Evolutionary conservation across 2,113 vertebrate species (phyloP), one percentile per base, ranked within the genome.

Genomic region (Etheostoma cragini): DNA sequence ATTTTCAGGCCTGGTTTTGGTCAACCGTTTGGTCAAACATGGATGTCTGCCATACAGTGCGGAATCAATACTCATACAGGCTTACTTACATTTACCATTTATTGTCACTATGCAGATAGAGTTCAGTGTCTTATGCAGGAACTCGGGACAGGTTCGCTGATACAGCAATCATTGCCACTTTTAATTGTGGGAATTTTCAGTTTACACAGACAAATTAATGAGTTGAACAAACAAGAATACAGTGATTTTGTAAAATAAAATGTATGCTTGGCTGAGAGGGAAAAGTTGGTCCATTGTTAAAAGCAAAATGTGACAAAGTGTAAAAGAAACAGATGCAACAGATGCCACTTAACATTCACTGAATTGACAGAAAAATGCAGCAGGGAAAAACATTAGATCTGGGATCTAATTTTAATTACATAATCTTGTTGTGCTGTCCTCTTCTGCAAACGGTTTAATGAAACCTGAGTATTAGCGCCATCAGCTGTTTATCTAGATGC

Each of bases 361-460:
- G 16, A 13, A 22, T 21, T 17, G 10, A 69, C 17, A 1, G 17
- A 17, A 17, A 63, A 42, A 1, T 52, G 3, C 8, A 35, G 22
- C 26, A 49, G 19, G n/a, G 16, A 33, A 66, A 50, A 21, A 24
- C 35, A 42, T 38, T n/a, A 42, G 33, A 42, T 17, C 15, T 54
- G 67, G 16, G 6, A n/a, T n/a, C n/a, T n/a, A n/a, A 38, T 62
- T 73, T 54, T 24, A 70, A 49, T 26, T 15, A 33, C 38, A 17
- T 76, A 26, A n/a, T 71, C 19, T 52, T 35, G 5, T 45, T 42
- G 21, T 2, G 10, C 21, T 46, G 46, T 45, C 35, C 45, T 83
- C 47, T 57, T 30, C 46, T 24, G 24, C 56, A 73, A 73, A 4
- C 24, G 54, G 46, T 85, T 78, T 60, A 70, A 60, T 74, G 35